Base-by-base conservation (phyloP, 2,113 vertebrate species). In the Barbus barbus region DNA sequence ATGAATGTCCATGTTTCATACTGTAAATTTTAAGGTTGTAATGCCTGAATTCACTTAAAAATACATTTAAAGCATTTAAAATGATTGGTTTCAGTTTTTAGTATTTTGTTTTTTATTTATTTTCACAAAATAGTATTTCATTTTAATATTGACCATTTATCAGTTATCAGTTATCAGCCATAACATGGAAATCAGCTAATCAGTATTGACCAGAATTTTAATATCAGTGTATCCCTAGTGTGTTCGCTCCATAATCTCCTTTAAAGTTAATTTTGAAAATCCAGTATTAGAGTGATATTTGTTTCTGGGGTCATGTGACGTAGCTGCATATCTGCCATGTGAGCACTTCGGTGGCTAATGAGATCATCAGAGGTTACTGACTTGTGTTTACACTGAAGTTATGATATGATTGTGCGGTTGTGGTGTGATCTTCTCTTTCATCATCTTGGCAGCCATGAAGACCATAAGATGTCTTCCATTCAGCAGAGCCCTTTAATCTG, bases 301-400 rank as follows among this genome's bases (percentile, higher is more conserved):
- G 9, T 58, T 44, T 79, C 8, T 63, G 58, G 13, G n/a, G 36
- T 63, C 38, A 79, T 28, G 58, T 61, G 56, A 16, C 46, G 51
- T 22, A 53, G 24, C 26, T 53, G 46, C 16, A 53, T 28, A 31
- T 51, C 18, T 48, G 9, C 26, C 46, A 53, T 78, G 33, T 61
- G 56, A 63, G 53, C 31, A 1, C 33, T 60, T 58, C 22, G 22
- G 13, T 41, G 77, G 28, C 22, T 60, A 41, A 46, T 26, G 56
- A 78, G 78, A 44, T 65, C 58, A 46, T 12, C 14, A 1, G n/a
- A 74, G 36, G 24, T 44, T 61, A 5, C 36, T 44, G 3, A 36
- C 20, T 78, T 38, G 36, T 79, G 36, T 79, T 61, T 63, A 28
- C 38, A 63, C 41, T 46, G 16, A 63, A 46, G 24, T 31, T 80